Percentiles rank a stretch among this genome's conserved stretches.
These are phyloP conservation scores for Ptychoptera contaminata DNA, from an alignment of 2,888 invertebrate species.

Conservation along the genomic window DNA sequence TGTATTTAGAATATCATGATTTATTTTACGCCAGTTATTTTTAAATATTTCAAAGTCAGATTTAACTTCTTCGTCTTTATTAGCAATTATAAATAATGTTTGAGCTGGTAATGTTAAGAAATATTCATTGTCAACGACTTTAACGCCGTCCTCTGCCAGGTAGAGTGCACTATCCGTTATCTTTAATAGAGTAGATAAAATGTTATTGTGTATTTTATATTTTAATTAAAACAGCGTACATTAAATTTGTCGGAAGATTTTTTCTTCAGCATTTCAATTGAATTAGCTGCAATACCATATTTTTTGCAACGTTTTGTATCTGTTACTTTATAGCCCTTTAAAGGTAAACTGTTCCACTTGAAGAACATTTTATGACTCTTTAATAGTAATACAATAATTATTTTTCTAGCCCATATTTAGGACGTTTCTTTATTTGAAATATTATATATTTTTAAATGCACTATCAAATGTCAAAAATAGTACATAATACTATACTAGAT, in stretches of 20 bases:
- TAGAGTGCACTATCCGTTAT: slow-evolving; percentile 33
- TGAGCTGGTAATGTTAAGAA: slow-evolving; percentile 57
- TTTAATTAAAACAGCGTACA: slow-evolving; percentile 18
- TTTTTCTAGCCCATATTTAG: no score
- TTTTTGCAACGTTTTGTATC: slow-evolving; percentile 25
- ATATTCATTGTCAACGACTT: slow-evolving; percentile 61
- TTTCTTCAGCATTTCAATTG: slow-evolving; percentile 21
- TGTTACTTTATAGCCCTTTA: slow-evolving; percentile 29
- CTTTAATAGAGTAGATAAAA: slow-evolving; percentile 13
- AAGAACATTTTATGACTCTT: no score
- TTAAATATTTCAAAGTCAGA: slow-evolving; percentile 30
- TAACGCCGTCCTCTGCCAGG: slow-evolving; percentile 50
- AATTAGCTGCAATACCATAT: slow-evolving; percentile 29
- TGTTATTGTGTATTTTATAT: background rate
- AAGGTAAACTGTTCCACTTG: slow-evolving; percentile 4
- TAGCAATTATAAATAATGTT: slow-evolving; percentile 48
- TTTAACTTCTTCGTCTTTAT: slow-evolving; percentile 36
- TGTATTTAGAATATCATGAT: background rate
- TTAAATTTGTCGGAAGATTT: slow-evolving; percentile 27
- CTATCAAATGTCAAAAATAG: no score
- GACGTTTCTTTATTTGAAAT: no score
- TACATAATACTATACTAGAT: no score
- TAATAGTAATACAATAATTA: no score
- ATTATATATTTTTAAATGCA: no score
- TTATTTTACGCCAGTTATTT: background rate